These are phyloP conservation scores for Achlya flavicornis DNA, from an alignment of 2,888 invertebrate species.

Conservation along the genomic window DNA sequence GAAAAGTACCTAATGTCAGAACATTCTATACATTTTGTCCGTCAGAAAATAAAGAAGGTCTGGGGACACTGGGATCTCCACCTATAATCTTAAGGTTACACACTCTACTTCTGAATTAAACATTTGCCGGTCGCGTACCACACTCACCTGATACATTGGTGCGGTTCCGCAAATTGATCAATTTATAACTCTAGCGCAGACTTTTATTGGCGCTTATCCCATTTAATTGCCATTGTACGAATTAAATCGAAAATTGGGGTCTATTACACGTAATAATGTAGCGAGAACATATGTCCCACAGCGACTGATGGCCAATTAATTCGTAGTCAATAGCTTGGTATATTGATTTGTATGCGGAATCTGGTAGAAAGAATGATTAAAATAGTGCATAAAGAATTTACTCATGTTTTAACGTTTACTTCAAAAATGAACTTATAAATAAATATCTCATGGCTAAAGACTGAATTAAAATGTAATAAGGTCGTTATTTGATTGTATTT, in stretches of 20 bases:
- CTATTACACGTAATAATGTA: slow-evolving; percentile 51
- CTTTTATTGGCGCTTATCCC: slow-evolving; percentile 74
- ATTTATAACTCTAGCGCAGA: slow-evolving; percentile 68
- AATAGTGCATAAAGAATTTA: background rate
- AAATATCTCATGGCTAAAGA: no score
- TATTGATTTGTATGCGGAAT: slow-evolving; percentile 26
- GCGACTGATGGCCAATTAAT: slow-evolving; percentile 32
- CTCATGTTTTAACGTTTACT: no score
- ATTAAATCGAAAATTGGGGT: slow-evolving; percentile 53
- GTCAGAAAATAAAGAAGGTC: no score
- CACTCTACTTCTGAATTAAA: slow-evolving; percentile 18
- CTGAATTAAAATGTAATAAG: no score
- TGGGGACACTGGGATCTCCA: no score
- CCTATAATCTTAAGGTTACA: background rate
- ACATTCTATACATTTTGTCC: no score
- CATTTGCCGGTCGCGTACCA: slow-evolving; percentile 24
- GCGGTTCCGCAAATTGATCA: slow-evolving; percentile 65
- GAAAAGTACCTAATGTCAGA: no score
- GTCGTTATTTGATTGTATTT: no score
- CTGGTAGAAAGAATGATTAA: no score
- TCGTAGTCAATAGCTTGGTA: slow-evolving; percentile 28
- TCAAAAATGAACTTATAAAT: no score
- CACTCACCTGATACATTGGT: slow-evolving; percentile 44
- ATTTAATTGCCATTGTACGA: slow-evolving; percentile 68
- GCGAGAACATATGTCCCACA: slow-evolving; percentile 37